Conservation (phyloP, 2,797 vertebrate species). For the Podargus strigoides region DNA sequence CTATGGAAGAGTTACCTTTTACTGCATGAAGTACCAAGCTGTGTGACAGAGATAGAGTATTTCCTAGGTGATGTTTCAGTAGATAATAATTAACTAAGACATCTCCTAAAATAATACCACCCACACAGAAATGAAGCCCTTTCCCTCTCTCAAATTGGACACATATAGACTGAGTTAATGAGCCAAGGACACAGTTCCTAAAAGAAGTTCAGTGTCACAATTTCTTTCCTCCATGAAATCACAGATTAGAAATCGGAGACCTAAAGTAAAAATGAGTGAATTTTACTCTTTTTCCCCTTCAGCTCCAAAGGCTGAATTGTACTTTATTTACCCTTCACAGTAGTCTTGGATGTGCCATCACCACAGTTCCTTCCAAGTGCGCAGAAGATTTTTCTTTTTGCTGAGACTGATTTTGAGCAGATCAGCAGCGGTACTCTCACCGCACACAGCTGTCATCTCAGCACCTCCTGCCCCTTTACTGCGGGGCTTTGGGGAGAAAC, state of each 20-base stretch:
- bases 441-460: not conserved
- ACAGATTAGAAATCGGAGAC: not conserved
- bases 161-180: not conserved
- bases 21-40: slow-evolving; percentile 15
- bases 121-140: not conserved
- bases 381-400: not conserved
- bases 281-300: not conserved
- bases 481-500: not conserved
- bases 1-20: slow-evolving; percentile 25
- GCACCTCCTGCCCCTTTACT: not conserved
- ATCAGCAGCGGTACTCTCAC: not conserved
- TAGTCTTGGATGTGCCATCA: not conserved
- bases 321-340: not conserved
- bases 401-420: not conserved
- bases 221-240: not conserved
- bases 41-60: slow-evolving; percentile 17
- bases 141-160: not conserved
- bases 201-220: not conserved
- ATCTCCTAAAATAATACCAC: slow-evolving; percentile 47
- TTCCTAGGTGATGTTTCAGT: slow-evolving; percentile 37
- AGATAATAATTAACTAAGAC: slow-evolving; percentile 18
- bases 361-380: not conserved
- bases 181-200: not conserved
- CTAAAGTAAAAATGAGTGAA: not conserved
- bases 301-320: not conserved